Percentiles rank a stretch among this genome's conserved stretches.
phyloP scores from a whole-genome alignment of 2,113 vertebrate genomes.

The Engystomops pustulosus region DNA sequence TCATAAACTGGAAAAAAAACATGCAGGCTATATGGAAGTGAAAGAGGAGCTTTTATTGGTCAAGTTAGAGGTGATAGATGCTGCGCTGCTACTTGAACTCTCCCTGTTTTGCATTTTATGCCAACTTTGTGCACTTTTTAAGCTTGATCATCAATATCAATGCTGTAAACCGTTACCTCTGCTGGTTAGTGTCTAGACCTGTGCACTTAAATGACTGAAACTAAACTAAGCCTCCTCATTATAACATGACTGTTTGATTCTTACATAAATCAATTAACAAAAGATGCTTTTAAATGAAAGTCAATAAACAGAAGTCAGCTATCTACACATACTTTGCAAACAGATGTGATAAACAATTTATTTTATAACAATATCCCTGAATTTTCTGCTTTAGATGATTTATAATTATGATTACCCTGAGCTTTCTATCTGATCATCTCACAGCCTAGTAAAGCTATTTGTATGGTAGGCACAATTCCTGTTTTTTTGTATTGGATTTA shows the following conservation, averaged over 20 bases:
- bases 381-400: not conserved
- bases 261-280: not conserved
- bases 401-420: too few relatives aligned
- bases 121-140: not conserved
- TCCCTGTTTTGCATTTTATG: constrained; percentile 31
- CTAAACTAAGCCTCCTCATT: not conserved
- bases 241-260: not conserved
- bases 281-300: too few relatives aligned
- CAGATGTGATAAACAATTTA: not conserved
- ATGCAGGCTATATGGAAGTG: not conserved
- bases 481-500: too few relatives aligned
- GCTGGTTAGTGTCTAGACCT: not conserved
- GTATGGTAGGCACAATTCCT: too few relatives aligned
- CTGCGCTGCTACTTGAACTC: not conserved
- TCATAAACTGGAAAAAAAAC: constrained; percentile 23
- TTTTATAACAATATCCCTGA: too few relatives aligned
- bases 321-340: not conserved
- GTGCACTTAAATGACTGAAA: not conserved
- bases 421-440: too few relatives aligned
- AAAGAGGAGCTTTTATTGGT: not conserved
- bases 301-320: not conserved
- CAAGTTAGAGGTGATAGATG: constrained; percentile 18
- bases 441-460: too few relatives aligned
- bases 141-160: not conserved
- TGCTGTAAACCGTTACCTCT: not conserved